Conservation (phyloP, 2,113 vertebrate genomes). For the Dicerorhinus sumatrensis region DNA sequence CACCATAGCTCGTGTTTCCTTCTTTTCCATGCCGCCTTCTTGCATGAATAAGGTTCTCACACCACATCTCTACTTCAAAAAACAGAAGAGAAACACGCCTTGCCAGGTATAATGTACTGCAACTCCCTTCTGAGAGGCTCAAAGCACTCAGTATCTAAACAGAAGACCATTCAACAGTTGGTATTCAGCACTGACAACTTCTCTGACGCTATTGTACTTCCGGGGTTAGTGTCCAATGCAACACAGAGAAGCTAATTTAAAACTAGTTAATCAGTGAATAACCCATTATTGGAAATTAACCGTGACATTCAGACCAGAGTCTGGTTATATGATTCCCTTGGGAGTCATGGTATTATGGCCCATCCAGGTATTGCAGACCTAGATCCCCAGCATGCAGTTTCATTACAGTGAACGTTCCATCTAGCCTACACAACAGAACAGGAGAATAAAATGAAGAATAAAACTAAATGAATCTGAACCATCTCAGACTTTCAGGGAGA, state of each 20-base stretch:
- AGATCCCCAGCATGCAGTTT: fast-evolving
- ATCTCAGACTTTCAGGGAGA: not conserved
- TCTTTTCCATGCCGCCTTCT: not conserved
- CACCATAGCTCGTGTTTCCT: fast-evolving
- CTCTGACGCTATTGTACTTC: not conserved
- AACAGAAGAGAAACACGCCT: not conserved
- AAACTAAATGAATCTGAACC: fast-evolving
- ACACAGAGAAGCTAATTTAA: not conserved
- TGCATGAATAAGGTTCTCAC: not conserved
- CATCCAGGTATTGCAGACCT: fast-evolving
- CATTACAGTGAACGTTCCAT: fast-evolving
- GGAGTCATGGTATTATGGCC: fast-evolving
- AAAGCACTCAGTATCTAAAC: not conserved
- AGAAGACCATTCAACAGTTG: fast-evolving
- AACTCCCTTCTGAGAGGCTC: not conserved
- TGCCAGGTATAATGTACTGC: not conserved
- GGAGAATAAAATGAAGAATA: too few relatives aligned
- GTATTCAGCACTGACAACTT: not conserved
- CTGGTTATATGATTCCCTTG: not conserved
- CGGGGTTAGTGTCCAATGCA: not conserved
- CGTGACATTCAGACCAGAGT: fast-evolving
- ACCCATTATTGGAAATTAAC: not conserved
- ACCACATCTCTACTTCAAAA: not conserved
- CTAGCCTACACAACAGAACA: fast-evolving
- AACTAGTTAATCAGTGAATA: fast-evolving